Conservation (phyloP, 2,797 vertebrate species). For the Chromobotia macracanthus region DNA sequence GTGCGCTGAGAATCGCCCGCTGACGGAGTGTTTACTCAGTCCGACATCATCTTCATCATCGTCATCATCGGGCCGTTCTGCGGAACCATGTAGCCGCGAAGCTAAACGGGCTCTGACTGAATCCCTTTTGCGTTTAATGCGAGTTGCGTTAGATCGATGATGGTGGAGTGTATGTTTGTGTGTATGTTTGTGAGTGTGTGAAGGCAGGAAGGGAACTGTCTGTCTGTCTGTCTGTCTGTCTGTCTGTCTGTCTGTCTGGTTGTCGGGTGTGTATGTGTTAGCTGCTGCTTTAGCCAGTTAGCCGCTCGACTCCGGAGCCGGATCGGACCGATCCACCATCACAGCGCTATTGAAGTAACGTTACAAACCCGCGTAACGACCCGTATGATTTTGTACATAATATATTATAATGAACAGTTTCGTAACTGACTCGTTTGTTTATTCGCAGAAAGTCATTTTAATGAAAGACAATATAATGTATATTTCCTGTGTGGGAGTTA, state of each 20-base stretch:
- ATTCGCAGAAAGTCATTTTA: not conserved
- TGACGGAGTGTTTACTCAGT: constrained; percentile 1
- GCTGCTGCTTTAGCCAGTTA: constrained; percentile 37
- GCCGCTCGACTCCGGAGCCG: constrained; percentile 13
- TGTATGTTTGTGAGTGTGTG: not conserved
- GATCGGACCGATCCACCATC: not conserved
- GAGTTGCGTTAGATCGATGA: not conserved
- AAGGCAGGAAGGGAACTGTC: constrained; percentile 11
- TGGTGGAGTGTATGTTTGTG: not conserved
- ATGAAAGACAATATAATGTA: not conserved
- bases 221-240: not conserved
- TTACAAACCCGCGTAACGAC: not conserved
- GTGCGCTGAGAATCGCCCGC: not conserved
- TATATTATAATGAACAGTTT: too few species aligned
- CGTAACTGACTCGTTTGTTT: too few species aligned
- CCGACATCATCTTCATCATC: constrained; percentile 7
- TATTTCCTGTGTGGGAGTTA: not conserved
- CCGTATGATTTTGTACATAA: too few species aligned
- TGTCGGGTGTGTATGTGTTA: constrained; percentile 18
- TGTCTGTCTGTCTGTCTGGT: not conserved
- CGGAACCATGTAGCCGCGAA: constrained; percentile 41
- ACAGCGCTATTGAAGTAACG: not conserved
- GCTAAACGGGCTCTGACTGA: constrained; percentile 17
- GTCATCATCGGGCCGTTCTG: constrained; percentile 35
- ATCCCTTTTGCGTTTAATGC: not conserved